A percentile compares a stretch with the other conserved stretches of the same genome.
Evolutionary conservation across 64 coral and sea anemone species (phyloP).

Genomic region (Stylophora pistillata): DNA sequence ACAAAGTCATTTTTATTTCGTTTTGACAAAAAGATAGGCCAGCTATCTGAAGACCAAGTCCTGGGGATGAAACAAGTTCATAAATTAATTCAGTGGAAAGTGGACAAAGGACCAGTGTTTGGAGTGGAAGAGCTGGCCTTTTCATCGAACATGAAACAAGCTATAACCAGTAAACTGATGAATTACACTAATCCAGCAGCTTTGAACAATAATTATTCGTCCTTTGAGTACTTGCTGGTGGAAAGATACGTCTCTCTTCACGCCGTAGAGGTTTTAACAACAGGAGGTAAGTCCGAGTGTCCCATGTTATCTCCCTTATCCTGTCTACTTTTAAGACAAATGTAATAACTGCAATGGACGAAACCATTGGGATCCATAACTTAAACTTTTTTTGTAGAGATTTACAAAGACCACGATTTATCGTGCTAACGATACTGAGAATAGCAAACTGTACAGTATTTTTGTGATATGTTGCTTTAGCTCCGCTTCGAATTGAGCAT

Average conservation of each 20-base stretch:
- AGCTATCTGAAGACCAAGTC: not conserved
- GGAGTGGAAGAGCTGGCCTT: not conserved
- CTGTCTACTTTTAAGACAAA: not conserved
- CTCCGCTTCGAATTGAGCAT: too few species aligned
- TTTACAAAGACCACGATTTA: too few species aligned
- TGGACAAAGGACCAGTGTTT: not conserved
- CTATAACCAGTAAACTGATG: not conserved
- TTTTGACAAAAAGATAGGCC: not conserved
- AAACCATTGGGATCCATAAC: too few species aligned
- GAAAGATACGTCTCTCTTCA: not conserved
- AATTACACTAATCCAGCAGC: not conserved
- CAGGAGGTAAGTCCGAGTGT: slow-evolving; percentile 1
- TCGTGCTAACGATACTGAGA: too few species aligned
- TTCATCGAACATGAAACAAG: not conserved
- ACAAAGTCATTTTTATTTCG: slow-evolving; percentile 35
- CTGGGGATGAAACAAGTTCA: not conserved
- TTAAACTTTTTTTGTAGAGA: too few species aligned
- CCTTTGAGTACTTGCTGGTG: not conserved
- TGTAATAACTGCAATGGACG: too few species aligned
- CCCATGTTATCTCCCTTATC: not conserved
- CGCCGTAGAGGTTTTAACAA: slow-evolving; percentile 2
- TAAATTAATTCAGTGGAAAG: not conserved
- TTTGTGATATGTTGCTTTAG: too few species aligned
- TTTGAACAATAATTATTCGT: not conserved
- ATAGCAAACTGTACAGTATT: too few species aligned